Evolutionary conservation across 2,113 vertebrate genomes (phyloP).

Genomic region (Solea solea): DNA sequence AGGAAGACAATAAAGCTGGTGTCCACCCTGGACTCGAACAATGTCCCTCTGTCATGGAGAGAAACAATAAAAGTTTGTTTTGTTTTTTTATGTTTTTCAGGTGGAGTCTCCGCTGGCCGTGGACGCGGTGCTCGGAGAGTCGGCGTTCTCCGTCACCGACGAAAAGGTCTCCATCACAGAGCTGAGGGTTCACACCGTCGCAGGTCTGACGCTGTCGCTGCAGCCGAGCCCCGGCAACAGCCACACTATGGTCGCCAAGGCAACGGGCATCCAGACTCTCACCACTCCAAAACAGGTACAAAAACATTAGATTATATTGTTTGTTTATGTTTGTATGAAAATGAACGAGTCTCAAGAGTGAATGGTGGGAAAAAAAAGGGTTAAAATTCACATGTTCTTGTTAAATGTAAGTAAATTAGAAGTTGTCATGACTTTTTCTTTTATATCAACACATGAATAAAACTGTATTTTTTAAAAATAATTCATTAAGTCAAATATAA

Average conservation of each 20-base stretch:
- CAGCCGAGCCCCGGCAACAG: conserved; percentile 95
- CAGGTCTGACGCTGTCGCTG: conserved; percentile 89
- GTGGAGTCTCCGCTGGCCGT: conserved; percentile 93
- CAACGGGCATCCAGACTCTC: conserved; percentile 89
- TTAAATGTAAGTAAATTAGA: too few species aligned
- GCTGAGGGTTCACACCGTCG: conserved; percentile 90
- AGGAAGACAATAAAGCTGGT: conserved; percentile 63
- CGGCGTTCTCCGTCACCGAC: conserved; percentile 88
- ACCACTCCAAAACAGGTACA: conserved; percentile 92
- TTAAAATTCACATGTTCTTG: too few species aligned
- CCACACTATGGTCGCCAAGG: conserved; percentile 96
- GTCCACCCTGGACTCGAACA: conserved; percentile 38
- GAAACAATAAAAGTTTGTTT: conserved; percentile 39
- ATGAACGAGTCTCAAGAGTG: too few species aligned
- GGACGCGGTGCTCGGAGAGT: conserved; percentile 91
- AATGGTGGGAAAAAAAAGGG: too few species aligned
- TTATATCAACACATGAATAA: too few species aligned
- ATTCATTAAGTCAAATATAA: too few species aligned
- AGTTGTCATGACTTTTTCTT: too few species aligned
- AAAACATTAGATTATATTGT: neutral
- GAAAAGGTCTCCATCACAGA: conserved; percentile 96
- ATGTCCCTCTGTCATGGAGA: conserved; percentile 30
- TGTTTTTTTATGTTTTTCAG: conserved; percentile 71
- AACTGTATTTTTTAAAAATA: too few species aligned
- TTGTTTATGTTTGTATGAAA: too few species aligned